Percentiles rank a stretch among this genome's conserved stretches.
Evolutionary conservation across 1,140 invertebrate species (phyloP).

Genomic region (Pectinophora gossypiella): DNA sequence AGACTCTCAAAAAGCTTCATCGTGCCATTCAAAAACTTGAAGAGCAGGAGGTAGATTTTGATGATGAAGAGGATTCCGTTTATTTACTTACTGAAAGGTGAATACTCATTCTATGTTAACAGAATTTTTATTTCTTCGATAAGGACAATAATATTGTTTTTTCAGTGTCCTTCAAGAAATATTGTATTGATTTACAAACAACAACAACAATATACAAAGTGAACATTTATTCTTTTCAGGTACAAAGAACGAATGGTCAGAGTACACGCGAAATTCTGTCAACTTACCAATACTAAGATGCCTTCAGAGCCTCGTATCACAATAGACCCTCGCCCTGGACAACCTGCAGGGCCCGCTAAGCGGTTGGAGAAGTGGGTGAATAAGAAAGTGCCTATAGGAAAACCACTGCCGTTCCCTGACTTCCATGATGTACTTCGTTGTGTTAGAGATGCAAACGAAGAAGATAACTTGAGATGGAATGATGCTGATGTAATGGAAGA

Average conservation of each 20-base stretch:
- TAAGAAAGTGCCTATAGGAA: conserved; percentile 58
- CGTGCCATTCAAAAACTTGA: conserved; percentile 62
- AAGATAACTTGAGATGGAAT: conserved; percentile 53
- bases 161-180: no score
- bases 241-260: conserved; percentile 59
- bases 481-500: conserved; percentile 62
- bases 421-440: conserved; percentile 63
- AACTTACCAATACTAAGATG: conserved; percentile 62
- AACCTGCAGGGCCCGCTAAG: conserved; percentile 42
- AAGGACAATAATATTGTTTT: no score
- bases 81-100: conserved; percentile 65
- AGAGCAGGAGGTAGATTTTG: conserved; percentile 65
- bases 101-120: background rate
- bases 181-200: no score
- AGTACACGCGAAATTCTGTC: conserved; percentile 61
- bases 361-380: conserved; percentile 58
- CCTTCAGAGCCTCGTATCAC: conserved; percentile 58
- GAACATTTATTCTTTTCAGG: conserved; percentile 27
- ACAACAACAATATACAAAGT: no score
- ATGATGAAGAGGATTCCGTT: conserved; percentile 66
- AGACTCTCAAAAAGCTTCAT: conserved; percentile 64
- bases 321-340: conserved; percentile 44
- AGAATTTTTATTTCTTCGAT: no score
- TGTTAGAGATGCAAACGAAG: conserved; percentile 53
- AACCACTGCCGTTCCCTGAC: conserved; percentile 56